phyloP scores from a whole-genome alignment of 2,888 invertebrate species.

The Uloborus plumipes region DNA sequence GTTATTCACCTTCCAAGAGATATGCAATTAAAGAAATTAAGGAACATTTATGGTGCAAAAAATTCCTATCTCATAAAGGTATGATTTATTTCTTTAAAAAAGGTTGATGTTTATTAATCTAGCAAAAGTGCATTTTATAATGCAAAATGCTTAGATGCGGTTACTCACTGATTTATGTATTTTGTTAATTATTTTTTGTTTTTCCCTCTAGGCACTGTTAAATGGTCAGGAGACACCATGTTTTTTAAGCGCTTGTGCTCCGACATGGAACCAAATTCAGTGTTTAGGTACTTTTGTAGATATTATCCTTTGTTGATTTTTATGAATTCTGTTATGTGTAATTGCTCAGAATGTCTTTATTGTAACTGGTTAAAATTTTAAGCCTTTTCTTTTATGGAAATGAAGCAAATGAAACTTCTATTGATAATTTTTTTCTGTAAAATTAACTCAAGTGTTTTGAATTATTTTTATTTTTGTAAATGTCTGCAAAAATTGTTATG shows the following conservation, averaged over 20 bases:
- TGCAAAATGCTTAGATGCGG: too few relatives aligned
- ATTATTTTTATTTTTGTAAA: too few relatives aligned
- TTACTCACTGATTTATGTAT: too few relatives aligned
- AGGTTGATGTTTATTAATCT: too few relatives aligned
- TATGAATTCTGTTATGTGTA: background rate
- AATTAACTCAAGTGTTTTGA: too few relatives aligned
- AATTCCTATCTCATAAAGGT: constrained; percentile 69
- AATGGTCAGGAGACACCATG: constrained; percentile 24
- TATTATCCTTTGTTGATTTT: background rate
- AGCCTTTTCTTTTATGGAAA: too few relatives aligned
- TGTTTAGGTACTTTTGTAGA: constrained; percentile 30
- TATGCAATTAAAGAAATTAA: constrained; percentile 79
- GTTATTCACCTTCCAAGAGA: constrained; percentile 78
- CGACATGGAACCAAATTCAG: constrained; percentile 27
- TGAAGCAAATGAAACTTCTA: too few relatives aligned
- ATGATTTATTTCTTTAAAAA: constrained; percentile 2
- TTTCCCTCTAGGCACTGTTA: constrained; percentile 16
- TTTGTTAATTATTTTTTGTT: constrained; percentile 5
- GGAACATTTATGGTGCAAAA: constrained; percentile 81
- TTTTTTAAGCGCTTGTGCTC: constrained; percentile 37
- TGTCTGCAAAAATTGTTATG: too few relatives aligned
- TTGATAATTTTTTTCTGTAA: too few relatives aligned
- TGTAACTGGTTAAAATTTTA: too few relatives aligned
- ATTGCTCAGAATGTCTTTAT: too few relatives aligned
- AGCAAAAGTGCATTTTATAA: background rate